phyloP scores from a whole-genome alignment of 2,113 vertebrate genomes.

The Trogon melanurus region DNA sequence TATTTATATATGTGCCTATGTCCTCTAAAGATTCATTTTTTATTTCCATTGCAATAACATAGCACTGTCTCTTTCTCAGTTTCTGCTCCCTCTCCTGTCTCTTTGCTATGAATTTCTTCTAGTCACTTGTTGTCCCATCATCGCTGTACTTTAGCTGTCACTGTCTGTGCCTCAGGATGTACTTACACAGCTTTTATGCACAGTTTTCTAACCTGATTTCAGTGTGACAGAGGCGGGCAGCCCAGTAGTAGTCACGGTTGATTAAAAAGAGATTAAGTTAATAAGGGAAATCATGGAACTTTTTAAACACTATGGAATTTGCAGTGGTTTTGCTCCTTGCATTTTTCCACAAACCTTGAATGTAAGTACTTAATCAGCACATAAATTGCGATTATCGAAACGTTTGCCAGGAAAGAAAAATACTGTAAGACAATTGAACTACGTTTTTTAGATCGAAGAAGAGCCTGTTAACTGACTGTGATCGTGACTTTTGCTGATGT shows the following conservation, averaged over 20 bases:
- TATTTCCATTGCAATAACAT: neutral
- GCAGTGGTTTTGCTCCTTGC: neutral
- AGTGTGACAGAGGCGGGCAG: neutral
- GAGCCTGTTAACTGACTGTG: neutral
- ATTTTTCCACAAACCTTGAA: neutral
- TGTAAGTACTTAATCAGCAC: neutral
- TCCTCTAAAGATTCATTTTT: neutral
- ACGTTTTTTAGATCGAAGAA: neutral
- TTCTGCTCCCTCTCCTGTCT: neutral
- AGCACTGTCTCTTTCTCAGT: neutral
- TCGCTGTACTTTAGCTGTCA: neutral
- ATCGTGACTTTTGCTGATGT: conserved; percentile 20
- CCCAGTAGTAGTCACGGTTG: neutral
- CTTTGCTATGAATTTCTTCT: neutral
- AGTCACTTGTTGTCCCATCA: neutral
- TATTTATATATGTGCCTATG: neutral
- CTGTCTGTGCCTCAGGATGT: neutral
- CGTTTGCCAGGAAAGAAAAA: neutral
- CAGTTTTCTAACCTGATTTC: neutral
- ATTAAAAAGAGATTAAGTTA: conserved; percentile 3
- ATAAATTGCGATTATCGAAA: neutral
- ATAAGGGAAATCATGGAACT: neutral
- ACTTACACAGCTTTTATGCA: neutral
- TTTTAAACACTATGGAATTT: neutral
- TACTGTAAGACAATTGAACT: neutral